phyloP scores from a whole-genome alignment of 2,888 invertebrate genomes.

The Dysmachus trigonus region DNA sequence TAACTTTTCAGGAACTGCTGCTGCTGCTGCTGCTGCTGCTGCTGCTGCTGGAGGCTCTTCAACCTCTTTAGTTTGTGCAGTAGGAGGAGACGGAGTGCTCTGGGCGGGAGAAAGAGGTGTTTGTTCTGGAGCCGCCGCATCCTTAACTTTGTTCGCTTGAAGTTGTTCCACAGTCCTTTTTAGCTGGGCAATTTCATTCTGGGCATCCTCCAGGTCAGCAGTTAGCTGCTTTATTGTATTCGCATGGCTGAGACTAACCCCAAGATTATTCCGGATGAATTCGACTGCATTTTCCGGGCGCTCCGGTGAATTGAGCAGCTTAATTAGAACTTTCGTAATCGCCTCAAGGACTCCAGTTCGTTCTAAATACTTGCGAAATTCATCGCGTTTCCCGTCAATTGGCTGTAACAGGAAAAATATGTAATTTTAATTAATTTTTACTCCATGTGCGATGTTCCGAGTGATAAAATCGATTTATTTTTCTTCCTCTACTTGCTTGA shows the following conservation, averaged over 20 bases:
- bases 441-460: neutral
- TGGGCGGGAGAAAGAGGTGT: neutral
- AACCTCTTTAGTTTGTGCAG: neutral
- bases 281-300: constrained; percentile 62
- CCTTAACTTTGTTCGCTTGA: neutral
- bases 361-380: constrained; percentile 63
- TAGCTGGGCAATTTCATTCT: constrained; percentile 54
- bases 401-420: constrained; percentile 55
- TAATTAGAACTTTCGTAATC: constrained; percentile 60
- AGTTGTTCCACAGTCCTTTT: constrained; percentile 35
- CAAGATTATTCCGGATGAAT: constrained; percentile 59
- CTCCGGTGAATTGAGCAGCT: constrained; percentile 56
- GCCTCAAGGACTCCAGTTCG: constrained; percentile 62
- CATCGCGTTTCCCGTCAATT: constrained; percentile 63
- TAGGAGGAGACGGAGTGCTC: neutral
- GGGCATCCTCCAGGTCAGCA: constrained; percentile 57
- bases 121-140: neutral
- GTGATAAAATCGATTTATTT: neutral
- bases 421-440: neutral
- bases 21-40: too few relatives aligned
- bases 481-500: neutral
- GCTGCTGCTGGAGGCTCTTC: neutral
- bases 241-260: constrained; percentile 57
- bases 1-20: neutral
- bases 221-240: constrained; percentile 58